Conservation (phyloP, 1,140 invertebrate species). For the Halictus rubicundus region DNA sequence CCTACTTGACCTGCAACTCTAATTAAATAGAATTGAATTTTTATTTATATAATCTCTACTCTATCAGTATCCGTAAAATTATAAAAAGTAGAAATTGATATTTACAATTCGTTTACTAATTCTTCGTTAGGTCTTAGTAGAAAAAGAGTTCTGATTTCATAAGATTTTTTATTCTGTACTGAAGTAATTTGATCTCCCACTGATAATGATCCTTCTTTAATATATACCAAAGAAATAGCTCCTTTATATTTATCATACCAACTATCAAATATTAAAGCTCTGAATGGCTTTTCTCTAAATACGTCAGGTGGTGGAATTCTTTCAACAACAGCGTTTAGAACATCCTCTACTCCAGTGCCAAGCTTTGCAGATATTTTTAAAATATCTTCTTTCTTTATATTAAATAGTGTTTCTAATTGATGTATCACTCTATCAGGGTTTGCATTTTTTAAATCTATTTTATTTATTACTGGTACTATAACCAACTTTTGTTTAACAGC, state of each 20-base stretch:
- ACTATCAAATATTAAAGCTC: constrained; percentile 95
- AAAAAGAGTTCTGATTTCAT: constrained; percentile 90
- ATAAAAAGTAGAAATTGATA: constrained; percentile 52
- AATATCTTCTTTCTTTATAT: constrained; percentile 87
- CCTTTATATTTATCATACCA: constrained; percentile 96
- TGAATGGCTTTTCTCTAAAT: constrained; percentile 83
- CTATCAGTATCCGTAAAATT: not conserved
- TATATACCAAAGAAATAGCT: constrained; percentile 89
- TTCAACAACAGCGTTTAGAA: constrained; percentile 90
- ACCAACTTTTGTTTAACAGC: constrained; percentile 91
- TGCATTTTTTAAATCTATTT: constrained; percentile 96
- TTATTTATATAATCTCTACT: constrained; percentile 7
- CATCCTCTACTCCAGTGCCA: constrained; percentile 88
- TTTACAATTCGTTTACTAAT: constrained; percentile 85
- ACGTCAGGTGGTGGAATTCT: constrained; percentile 89
- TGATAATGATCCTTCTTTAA: constrained; percentile 87
- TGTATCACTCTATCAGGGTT: constrained; percentile 89
- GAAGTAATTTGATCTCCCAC: constrained; percentile 86
- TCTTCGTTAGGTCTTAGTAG: constrained; percentile 90
- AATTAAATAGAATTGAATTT: not conserved
- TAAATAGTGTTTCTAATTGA: constrained; percentile 93
- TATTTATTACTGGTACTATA: constrained; percentile 97
- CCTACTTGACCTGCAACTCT: constrained; percentile 88
- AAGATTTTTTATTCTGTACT: constrained; percentile 85
- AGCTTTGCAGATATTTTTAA: constrained; percentile 93